Evolutionary conservation across 2,888 invertebrate species (phyloP).

Genomic region (Nemotelus nigrinus): DNA sequence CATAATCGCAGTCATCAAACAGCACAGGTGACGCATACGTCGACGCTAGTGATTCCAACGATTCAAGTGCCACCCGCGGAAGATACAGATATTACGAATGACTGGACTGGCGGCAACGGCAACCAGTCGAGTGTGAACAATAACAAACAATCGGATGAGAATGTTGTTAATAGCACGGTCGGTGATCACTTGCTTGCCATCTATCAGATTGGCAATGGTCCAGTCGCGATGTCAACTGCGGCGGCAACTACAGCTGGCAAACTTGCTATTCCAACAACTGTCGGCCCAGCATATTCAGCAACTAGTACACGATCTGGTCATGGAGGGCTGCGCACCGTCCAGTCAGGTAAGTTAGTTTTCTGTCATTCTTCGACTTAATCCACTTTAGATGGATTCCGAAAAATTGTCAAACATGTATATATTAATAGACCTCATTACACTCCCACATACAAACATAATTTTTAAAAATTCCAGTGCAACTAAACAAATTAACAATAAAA

Average conservation of each 20-base stretch:
- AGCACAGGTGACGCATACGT: neutral
- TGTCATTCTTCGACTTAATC: constrained; percentile 12
- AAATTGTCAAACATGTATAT: no score
- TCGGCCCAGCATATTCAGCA: constrained; percentile 51
- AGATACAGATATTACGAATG: neutral
- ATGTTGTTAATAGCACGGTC: constrained; percentile 19
- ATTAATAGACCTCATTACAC: no score
- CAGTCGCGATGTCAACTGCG: constrained; percentile 37
- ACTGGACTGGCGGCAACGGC: neutral
- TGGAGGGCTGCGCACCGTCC: constrained; percentile 62
- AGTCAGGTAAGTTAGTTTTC: constrained; percentile 59
- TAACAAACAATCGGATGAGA: constrained; percentile 33
- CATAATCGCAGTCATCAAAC: neutral
- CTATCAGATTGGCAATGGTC: constrained; percentile 48
- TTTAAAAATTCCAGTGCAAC: no score
- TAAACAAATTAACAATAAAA: no score
- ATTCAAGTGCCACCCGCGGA: constrained; percentile 20
- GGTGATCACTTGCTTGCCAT: constrained; percentile 48
- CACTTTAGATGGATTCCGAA: neutral
- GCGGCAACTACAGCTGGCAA: constrained; percentile 37
- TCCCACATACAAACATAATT: no score
- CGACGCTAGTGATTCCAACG: constrained; percentile 36
- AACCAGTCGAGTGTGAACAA: constrained; percentile 24
- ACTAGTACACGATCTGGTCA: constrained; percentile 56
- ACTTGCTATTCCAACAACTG: constrained; percentile 21